Base-by-base conservation (phyloP, 92 coral and sea anemone genomes). In the Umimayanthus kanabou region DNA sequence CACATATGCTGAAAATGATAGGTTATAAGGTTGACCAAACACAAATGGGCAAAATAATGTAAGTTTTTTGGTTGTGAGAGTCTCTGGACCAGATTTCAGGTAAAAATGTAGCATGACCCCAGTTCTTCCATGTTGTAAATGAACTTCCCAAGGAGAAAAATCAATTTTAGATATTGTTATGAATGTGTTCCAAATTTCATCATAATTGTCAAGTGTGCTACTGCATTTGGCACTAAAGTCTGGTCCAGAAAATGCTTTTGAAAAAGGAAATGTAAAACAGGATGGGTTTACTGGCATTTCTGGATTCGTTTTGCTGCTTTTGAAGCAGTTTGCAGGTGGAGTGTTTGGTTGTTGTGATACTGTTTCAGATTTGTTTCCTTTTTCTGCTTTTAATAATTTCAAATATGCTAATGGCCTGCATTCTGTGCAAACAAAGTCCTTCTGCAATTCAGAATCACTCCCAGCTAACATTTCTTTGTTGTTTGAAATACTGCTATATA, bases 21-120 rank as follows among this genome's bases (percentile, higher is more conserved):
- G 10, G 13, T 76, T 42, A 57, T 86, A 77, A 26, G 89, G 84
- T 74, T 76, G 73, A 74, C 76, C 89, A 58, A 86, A 76, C 15
- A 86, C 5, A 86, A 86, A 86, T 18, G 76, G 89, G 16, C 89
- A 86, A 58, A 86, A 86, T 58, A 76, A 6, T 39, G 73, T 86
- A 26, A 76, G 49, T 23, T 14, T 76, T 25, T 86, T 76, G 0
- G 84, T 37, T 3, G 89, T 39, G 2, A 76, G 20, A 8, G 64
- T 76, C 15, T 86, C 76, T 22, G 83, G n/a, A 76, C 23, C 20
- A 14, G 25, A 43, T 11, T 43, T 20, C 45, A 55, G 76, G 9
- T 73, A 28, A 76, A 75, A 85, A 22, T 85, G 89, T 25, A 85
- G 82, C 89, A 85, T 85, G 57, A 76, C 47, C 0, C 89, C 83